A percentile compares a stretch with the other conserved stretches of the same genome.
These are phyloP conservation scores for Parapsyche elsis DNA, from an alignment of 1,140 invertebrate genomes.

Conservation along the genomic window DNA sequence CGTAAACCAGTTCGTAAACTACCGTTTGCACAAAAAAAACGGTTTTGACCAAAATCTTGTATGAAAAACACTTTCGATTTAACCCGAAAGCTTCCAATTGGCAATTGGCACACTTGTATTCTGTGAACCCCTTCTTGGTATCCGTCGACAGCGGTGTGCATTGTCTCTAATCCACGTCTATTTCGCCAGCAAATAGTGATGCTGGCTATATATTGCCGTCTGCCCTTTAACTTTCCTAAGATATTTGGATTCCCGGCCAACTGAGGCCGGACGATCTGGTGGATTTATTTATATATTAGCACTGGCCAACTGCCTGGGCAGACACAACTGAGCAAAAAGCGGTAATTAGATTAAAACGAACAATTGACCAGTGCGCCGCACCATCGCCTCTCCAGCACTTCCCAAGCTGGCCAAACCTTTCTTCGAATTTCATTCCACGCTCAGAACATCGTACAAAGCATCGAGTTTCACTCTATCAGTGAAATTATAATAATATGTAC, in stretches of 20 bases:
- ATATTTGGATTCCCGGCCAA: conserved; percentile 50
- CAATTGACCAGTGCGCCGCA: conserved; percentile 29
- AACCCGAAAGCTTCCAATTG: too few relatives aligned
- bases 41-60: too few relatives aligned
- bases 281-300: conserved; percentile 50
- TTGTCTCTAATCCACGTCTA: conserved; percentile 36
- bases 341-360: conserved; percentile 46
- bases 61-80: too few relatives aligned
- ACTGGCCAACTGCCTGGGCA: conserved; percentile 46
- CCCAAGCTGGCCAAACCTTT: neutral
- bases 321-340: conserved; percentile 39
- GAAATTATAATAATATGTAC: too few relatives aligned
- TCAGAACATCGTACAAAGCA: neutral
- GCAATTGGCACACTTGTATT: too few relatives aligned
- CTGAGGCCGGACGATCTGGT: conserved; percentile 46
- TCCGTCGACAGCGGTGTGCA: neutral
- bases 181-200: conserved; percentile 37
- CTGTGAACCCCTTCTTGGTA: too few relatives aligned
- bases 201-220: conserved; percentile 46
- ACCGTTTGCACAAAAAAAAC: too few relatives aligned
- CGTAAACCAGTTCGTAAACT: too few relatives aligned
- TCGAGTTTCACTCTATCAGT: too few relatives aligned
- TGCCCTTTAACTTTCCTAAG: conserved; percentile 50
- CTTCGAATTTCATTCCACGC: neutral
- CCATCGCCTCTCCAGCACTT: neutral